Evolutionary conservation across 2,113 vertebrate species (phyloP), one percentile per base, ranked within the genome.

Genomic region (Gambusia affinis): DNA sequence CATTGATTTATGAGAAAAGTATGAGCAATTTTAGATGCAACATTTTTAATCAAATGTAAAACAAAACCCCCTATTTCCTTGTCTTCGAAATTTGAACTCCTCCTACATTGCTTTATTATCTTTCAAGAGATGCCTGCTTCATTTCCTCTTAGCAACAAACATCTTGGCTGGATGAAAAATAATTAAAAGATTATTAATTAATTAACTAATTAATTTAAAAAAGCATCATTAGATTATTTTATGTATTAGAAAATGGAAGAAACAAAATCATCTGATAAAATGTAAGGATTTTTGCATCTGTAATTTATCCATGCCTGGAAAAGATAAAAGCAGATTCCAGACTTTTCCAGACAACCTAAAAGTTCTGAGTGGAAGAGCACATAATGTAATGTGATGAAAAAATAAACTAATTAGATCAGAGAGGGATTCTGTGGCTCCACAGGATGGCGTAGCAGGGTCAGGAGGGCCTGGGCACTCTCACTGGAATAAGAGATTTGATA

Each of bases 401-500:
- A 83, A 76, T 60, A 3, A 24, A 60, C 24, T 75, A 79, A 87
- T 91, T 85, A 80, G 85, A 87, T 73, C n/a, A 67, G 47, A 44
- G 78, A 66, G 74, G 7, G 39, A 76, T 60, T 62, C 22, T 2
- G 73, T 78, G 88, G 93, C 92, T 79, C 82, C 81, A 29, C 82
- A 85, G 91, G 86, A 82, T 93, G 93, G 93, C 89, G 89, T 80
- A 89, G 79, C 90, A 74, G 95, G 94, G 94, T 96, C 95, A 94
- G 86, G 84, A 85, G 90, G 87, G 94, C 94, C 94, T 80, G 88
- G 89, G 92, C 77, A 92, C 87, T 94, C 92, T 72, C 92, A 93
- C 94, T 93, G 90, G 92, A 96, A 95, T 90, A 93, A 93, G 86
- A 88, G 89, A 92, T 91, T 91, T 94, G 94, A 94, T 86, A 90